Percentiles rank a stretch among this genome's conserved stretches.
phyloP scores from a whole-genome alignment of 2,888 invertebrate genomes.

The Nesidiocoris tenuis region DNA sequence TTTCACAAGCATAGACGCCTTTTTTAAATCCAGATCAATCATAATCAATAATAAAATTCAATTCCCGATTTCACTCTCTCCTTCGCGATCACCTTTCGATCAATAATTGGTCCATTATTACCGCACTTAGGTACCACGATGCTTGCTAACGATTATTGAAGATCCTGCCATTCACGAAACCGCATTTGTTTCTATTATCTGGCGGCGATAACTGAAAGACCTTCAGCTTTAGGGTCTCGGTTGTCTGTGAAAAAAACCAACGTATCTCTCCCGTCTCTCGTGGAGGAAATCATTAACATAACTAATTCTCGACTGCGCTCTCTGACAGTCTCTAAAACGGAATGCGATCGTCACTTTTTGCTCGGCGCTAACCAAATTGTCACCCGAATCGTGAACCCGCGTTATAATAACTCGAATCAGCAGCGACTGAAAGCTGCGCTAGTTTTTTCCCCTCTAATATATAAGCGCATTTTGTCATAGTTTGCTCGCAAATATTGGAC shows the following conservation, averaged over 20 bases:
- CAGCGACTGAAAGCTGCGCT: too few relatives aligned
- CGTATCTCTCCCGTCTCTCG: neutral
- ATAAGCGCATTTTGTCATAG: neutral
- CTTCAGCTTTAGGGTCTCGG: neutral
- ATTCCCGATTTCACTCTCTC: too few relatives aligned
- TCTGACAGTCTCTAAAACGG: neutral
- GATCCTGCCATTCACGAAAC: neutral
- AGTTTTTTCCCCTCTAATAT: neutral
- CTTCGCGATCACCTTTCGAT: too few relatives aligned
- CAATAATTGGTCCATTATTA: too few relatives aligned
- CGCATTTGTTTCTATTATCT: neutral
- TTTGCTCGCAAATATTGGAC: neutral
- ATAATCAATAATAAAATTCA: too few relatives aligned
- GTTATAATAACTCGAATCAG: neutral
- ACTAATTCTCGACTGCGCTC: neutral
- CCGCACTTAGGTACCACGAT: too few relatives aligned
- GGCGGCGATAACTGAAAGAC: neutral
- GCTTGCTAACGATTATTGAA: too few relatives aligned
- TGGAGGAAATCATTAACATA: neutral
- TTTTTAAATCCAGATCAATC: too few relatives aligned
- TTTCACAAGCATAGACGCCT: too few relatives aligned
- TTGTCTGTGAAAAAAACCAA: neutral
- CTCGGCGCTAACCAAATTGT: too few relatives aligned
- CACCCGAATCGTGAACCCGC: too few relatives aligned
- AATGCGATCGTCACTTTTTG: too few relatives aligned